Conservation (phyloP, 2,888 invertebrate species). For the Bombylius discolor region DNA sequence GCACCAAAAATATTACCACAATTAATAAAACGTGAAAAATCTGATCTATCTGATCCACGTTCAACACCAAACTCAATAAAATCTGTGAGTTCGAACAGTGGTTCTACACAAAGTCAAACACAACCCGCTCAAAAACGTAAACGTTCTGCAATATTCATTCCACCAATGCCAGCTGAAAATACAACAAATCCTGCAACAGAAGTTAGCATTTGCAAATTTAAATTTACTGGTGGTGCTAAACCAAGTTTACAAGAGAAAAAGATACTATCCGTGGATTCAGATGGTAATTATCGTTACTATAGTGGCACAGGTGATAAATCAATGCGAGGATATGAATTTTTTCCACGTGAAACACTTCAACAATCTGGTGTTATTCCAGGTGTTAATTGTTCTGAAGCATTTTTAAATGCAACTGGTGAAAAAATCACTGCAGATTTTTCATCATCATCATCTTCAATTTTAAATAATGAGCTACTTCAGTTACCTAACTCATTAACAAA, state of each 20-base stretch:
- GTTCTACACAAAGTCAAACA: slow-evolving; percentile 4
- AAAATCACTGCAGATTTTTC: slow-evolving; percentile 19
- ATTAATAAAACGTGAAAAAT: slow-evolving; percentile 11
- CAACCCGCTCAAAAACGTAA: slow-evolving; percentile 52
- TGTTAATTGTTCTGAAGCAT: slow-evolving; percentile 40
- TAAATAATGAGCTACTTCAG: slow-evolving; percentile 31
- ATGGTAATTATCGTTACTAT: slow-evolving; percentile 77
- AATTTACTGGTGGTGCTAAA: slow-evolving; percentile 82
- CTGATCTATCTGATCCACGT: slow-evolving; percentile 19
- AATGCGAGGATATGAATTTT: slow-evolving; percentile 62
- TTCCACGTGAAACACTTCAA: slow-evolving; percentile 56
- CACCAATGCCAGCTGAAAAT: slow-evolving; percentile 64
- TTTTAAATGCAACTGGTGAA: slow-evolving; percentile 42
- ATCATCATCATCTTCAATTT: slow-evolving; percentile 29
- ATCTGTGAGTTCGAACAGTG: slow-evolving; percentile 23
- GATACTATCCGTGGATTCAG: slow-evolving; percentile 79
- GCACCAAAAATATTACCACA: slow-evolving; percentile 9
- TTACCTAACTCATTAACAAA: slow-evolving; percentile 29
- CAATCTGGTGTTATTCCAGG: slow-evolving; percentile 44
- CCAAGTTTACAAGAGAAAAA: slow-evolving; percentile 83
- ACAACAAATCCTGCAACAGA: slow-evolving; percentile 66
- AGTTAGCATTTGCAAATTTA: slow-evolving; percentile 86
- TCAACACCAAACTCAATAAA: slow-evolving; percentile 34
- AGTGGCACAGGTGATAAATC: slow-evolving; percentile 74
- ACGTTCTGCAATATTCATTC: slow-evolving; percentile 72